phyloP scores from a whole-genome alignment of 2,888 invertebrate genomes.

The Schrankia costaestrigalis region DNA sequence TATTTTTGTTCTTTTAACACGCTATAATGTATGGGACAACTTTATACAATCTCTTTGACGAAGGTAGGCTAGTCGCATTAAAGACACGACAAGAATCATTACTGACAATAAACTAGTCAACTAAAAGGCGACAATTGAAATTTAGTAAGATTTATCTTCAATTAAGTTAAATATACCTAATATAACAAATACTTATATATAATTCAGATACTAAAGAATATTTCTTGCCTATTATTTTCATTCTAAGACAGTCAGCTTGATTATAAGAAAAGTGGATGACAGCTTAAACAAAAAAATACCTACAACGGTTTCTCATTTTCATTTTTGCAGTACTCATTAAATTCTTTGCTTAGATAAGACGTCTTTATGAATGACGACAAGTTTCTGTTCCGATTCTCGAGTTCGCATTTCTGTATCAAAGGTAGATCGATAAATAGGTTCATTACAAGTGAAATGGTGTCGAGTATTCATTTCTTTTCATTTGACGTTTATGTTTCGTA shows the following conservation, averaged over 20 bases:
- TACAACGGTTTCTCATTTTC: neutral
- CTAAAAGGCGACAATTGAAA: no score
- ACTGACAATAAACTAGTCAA: no score
- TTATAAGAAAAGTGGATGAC: constrained; percentile 3
- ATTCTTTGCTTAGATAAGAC: constrained; percentile 2
- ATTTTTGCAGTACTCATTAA: constrained; percentile 2
- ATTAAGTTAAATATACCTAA: no score
- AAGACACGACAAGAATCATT: no score
- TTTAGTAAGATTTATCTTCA: no score
- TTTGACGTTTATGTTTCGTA: constrained; percentile 1
- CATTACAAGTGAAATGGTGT: constrained; percentile 7
- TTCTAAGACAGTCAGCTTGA: constrained; percentile 3
- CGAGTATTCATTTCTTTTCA: constrained; percentile 5
- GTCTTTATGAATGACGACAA: constrained; percentile 4
- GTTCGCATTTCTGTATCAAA: constrained; percentile 6
- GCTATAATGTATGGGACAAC: no score
- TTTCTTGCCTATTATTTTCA: no score
- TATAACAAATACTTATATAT: no score
- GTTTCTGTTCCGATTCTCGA: constrained; percentile 8
- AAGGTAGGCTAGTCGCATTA: no score
- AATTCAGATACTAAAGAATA: no score
- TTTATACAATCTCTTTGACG: no score
- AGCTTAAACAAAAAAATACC: neutral
- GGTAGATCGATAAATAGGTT: constrained; percentile 13
- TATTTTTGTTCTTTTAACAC: no score